Percentiles rank a stretch among this genome's conserved stretches.
These are phyloP conservation scores for Magallana ariakensis DNA, from an alignment of 1,140 invertebrate genomes.

Conservation along the genomic window DNA sequence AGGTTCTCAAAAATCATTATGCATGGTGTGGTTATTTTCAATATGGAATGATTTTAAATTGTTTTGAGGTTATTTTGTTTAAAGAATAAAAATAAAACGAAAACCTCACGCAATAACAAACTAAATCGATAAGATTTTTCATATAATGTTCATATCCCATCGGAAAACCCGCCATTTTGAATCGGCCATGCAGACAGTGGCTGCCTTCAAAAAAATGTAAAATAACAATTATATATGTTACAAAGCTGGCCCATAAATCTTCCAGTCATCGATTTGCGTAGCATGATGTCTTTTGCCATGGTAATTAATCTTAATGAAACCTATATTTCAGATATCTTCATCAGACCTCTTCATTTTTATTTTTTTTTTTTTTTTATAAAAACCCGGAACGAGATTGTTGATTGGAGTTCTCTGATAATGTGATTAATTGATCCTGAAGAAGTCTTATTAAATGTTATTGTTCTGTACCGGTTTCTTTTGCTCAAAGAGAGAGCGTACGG, in stretches of 20 bases:
- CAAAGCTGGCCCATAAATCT: neutral
- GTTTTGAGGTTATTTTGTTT: too few species aligned
- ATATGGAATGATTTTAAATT: too few species aligned
- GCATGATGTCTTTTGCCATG: neutral
- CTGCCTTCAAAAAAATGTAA: too few species aligned
- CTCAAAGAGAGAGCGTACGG: neutral
- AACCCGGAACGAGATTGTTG: neutral
- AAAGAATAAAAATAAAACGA: too few species aligned
- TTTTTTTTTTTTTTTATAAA: too few species aligned
- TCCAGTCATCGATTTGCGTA: neutral
- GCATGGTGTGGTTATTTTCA: too few species aligned
- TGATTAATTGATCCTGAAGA: neutral
- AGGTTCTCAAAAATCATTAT: too few species aligned
- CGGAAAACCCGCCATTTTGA: too few species aligned
- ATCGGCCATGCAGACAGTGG: too few species aligned
- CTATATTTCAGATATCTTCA: neutral
- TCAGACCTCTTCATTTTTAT: neutral
- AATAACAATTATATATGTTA: neutral
- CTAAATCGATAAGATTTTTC: too few species aligned
- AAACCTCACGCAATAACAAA: too few species aligned
- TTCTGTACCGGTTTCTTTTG: neutral
- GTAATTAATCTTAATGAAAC: conserved; percentile 23
- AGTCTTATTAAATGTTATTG: neutral
- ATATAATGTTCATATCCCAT: too few species aligned
- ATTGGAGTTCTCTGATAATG: neutral